Evolutionary conservation across 2,113 vertebrate genomes (phyloP).

Genomic region (Lophochroa leadbeateri): DNA sequence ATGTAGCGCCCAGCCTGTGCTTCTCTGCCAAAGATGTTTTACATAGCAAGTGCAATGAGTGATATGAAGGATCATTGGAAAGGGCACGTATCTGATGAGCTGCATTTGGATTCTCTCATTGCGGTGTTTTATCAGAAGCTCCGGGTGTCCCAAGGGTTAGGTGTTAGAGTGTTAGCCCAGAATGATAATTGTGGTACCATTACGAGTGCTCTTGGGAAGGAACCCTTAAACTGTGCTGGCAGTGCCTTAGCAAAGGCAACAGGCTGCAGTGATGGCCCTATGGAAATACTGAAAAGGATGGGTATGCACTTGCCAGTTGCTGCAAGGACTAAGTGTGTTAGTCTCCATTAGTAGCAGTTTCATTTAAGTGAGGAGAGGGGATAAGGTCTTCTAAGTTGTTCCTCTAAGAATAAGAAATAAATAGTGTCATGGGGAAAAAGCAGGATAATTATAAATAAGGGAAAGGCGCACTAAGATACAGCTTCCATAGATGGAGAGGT

Average conservation of each 20-base stretch:
- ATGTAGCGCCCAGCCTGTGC: background rate
- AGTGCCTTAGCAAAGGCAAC: slow-evolving; percentile 10
- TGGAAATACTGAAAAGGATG: background rate
- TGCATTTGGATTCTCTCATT: background rate
- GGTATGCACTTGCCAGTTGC: background rate
- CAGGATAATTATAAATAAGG: background rate
- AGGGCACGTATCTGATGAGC: background rate
- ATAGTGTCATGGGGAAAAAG: background rate
- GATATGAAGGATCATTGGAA: background rate
- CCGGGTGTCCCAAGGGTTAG: background rate
- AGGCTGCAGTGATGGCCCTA: background rate
- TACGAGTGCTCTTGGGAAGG: background rate
- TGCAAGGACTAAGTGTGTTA: background rate
- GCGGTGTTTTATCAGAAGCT: background rate
- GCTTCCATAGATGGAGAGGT: background rate
- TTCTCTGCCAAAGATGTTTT: background rate
- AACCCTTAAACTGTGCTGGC: slow-evolving; percentile 1
- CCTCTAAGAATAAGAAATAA: background rate
- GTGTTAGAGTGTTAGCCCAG: slow-evolving; percentile 20
- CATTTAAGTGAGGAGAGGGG: background rate
- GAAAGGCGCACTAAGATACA: background rate
- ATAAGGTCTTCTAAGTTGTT: background rate
- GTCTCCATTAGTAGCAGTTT: background rate
- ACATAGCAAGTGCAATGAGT: background rate
- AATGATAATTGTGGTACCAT: background rate